phyloP scores from a whole-genome alignment of 2,888 invertebrate species.

The Caenorhabditis panamensis region DNA sequence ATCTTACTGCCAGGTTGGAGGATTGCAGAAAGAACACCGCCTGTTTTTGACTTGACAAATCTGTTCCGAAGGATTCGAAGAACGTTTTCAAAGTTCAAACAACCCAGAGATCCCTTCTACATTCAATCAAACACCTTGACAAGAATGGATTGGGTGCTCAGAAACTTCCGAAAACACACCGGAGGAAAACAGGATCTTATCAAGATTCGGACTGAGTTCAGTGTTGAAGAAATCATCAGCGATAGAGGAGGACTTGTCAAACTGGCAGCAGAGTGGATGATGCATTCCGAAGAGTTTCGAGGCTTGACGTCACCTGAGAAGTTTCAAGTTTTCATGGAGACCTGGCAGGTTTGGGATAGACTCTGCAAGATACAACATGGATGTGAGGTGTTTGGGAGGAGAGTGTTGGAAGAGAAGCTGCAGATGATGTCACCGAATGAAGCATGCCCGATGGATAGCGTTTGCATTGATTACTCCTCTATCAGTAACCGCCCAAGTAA shows the following conservation, averaged over 20 bases:
- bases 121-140: neutral
- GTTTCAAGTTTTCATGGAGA: neutral
- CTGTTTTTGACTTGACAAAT: too few relatives aligned
- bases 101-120: neutral
- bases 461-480: neutral
- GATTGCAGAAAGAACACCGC: neutral
- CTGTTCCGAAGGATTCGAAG: too few relatives aligned
- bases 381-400: neutral
- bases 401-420: neutral
- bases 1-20: neutral
- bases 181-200: neutral
- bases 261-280: slow-evolving; percentile 10
- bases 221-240: neutral
- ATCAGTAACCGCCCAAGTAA: neutral
- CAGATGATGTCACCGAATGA: neutral
- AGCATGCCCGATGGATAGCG: neutral
- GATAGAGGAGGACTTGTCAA: neutral
- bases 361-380: neutral
- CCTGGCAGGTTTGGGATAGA: neutral
- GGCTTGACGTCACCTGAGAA: neutral
- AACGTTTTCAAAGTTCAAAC: too few relatives aligned
- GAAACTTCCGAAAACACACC: neutral
- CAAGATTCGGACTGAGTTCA: neutral
- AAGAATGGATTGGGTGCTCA: slow-evolving; percentile 1
- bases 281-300: slow-evolving; percentile 10